phyloP scores from a whole-genome alignment of 2,113 vertebrate genomes.

The Callithrix jacchus region DNA sequence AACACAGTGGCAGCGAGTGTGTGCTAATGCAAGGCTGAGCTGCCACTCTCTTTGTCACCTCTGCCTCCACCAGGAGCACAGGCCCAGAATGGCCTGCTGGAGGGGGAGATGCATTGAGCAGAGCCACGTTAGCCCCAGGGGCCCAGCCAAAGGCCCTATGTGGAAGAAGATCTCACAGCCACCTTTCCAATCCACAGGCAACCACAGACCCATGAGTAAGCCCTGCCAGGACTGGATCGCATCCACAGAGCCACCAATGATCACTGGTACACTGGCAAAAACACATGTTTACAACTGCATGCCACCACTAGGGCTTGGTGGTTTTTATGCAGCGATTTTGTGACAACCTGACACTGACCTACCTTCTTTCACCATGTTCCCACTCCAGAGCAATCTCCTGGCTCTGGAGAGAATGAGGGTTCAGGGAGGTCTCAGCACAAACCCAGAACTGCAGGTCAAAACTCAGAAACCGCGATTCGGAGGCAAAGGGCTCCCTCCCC shows the following conservation, averaged over 20 bases:
- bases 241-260: neutral
- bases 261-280: fast-evolving
- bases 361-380: neutral
- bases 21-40: neutral
- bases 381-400: neutral
- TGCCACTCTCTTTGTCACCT: too few relatives aligned
- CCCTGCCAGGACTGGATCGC: neutral
- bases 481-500: neutral
- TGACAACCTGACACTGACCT: neutral
- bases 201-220: neutral
- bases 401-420: neutral
- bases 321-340: neutral
- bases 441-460: neutral
- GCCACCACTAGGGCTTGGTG: neutral
- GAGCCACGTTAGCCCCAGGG: fast-evolving
- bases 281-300: fast-evolving
- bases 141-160: neutral
- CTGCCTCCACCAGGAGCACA: neutral
- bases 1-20: neutral
- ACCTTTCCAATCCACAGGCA: neutral
- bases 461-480: neutral
- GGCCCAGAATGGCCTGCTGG: neutral
- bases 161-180: neutral
- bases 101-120: fast-evolving
- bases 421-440: neutral